A percentile compares a stretch with the other conserved stretches of the same genome.
Evolutionary conservation across 2,888 invertebrate genomes (phyloP).

Genomic region (Polydrusus tereticollis): DNA sequence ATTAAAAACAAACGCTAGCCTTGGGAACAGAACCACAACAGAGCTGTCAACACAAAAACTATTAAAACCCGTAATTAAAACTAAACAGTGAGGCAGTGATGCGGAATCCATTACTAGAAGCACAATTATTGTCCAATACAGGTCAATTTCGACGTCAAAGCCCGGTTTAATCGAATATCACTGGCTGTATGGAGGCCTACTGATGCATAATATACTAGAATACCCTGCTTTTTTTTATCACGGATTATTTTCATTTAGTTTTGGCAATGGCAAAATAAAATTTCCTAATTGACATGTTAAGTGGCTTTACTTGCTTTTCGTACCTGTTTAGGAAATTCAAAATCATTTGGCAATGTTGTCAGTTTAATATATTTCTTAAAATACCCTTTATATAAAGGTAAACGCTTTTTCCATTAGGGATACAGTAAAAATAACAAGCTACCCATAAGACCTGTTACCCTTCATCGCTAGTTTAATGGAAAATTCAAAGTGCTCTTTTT

Average conservation of each 20-base stretch:
- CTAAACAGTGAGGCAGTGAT: constrained; percentile 10
- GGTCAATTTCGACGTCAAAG: constrained; percentile 8
- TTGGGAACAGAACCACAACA: not conserved
- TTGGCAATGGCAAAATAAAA: too few species aligned
- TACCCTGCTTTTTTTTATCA: not conserved
- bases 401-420: too few species aligned
- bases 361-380: too few species aligned
- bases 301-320: not conserved
- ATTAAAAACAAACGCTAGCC: not conserved
- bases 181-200: not conserved
- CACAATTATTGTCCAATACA: constrained; percentile 14
- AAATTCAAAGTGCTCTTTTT: not conserved
- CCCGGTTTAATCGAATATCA: constrained; percentile 3
- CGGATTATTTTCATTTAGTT: not conserved
- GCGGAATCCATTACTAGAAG: constrained; percentile 16
- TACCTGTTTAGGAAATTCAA: too few species aligned
- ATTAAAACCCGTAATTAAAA: constrained; percentile 8
- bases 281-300: not conserved
- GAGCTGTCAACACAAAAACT: not conserved
- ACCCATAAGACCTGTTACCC: not conserved
- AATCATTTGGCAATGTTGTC: too few species aligned
- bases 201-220: not conserved
- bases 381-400: too few species aligned
- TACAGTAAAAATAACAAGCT: not conserved
- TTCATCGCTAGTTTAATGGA: not conserved